phyloP scores from a whole-genome alignment of 2,797 vertebrate species.

The Enteromius unitaeniatus region DNA sequence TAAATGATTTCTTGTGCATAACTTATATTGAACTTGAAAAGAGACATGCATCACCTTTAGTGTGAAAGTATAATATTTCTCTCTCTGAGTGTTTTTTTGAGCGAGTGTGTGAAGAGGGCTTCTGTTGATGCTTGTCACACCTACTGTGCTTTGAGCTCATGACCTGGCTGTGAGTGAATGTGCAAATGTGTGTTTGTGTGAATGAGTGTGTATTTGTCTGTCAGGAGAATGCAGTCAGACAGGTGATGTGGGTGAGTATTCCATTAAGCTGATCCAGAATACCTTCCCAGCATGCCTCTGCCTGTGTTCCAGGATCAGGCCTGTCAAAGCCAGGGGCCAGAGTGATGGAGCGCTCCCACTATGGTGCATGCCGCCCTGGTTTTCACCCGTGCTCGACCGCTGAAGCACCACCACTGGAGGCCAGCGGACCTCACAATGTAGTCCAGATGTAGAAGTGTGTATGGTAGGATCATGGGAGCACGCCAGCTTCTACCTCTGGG shows the following conservation, averaged over 20 bases:
- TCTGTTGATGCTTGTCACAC: slow-evolving; percentile 42
- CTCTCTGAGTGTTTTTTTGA: background rate
- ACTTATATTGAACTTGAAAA: background rate
- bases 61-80: background rate
- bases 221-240: slow-evolving; percentile 78
- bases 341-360: slow-evolving; percentile 83
- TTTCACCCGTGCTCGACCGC: slow-evolving; percentile 76
- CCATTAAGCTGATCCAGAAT: slow-evolving; percentile 81
- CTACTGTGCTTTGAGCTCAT: slow-evolving; percentile 33
- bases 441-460: slow-evolving; percentile 76
- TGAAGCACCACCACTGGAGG: slow-evolving; percentile 72
- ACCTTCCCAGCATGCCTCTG: slow-evolving; percentile 76
- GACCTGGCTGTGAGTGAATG: slow-evolving; percentile 34
- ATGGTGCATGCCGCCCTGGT: slow-evolving; percentile 78
- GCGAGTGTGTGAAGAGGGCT: slow-evolving; percentile 13
- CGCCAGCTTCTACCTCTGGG: slow-evolving; percentile 66
- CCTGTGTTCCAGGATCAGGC: slow-evolving; percentile 75
- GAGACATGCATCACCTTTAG: background rate
- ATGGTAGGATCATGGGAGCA: slow-evolving; percentile 64
- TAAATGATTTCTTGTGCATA: background rate
- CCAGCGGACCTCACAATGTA: slow-evolving; percentile 71
- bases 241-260: slow-evolving; percentile 82
- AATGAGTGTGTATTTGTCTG: slow-evolving; percentile 67
- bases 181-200: slow-evolving; percentile 40
- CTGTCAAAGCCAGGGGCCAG: slow-evolving; percentile 78